Percentiles rank a stretch among this genome's conserved stretches.
Conservation (phyloP, 2,797 vertebrate genomes). For the Taenioides sp. region DNA sequence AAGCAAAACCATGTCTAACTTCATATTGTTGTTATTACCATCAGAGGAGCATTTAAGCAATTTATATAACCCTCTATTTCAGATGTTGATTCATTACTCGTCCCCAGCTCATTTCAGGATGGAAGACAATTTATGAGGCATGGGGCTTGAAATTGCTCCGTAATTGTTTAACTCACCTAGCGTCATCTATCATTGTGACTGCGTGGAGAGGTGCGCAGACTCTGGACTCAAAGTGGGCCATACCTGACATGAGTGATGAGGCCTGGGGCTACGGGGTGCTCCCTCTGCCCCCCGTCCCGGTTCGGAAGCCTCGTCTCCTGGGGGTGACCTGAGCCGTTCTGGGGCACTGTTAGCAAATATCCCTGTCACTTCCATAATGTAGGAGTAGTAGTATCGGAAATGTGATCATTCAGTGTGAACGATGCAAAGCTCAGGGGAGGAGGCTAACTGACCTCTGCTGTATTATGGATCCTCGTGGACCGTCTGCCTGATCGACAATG, state of each 20-base stretch:
- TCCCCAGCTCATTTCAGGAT: slow-evolving; percentile 44
- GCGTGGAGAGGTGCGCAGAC: slow-evolving; percentile 38
- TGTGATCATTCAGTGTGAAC: slow-evolving; percentile 44
- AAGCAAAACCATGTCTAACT: slow-evolving; percentile 9
- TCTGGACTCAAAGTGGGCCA: slow-evolving; percentile 61
- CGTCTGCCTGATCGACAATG: slow-evolving; percentile 47
- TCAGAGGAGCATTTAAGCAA: slow-evolving; percentile 21
- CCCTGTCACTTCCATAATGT: slow-evolving; percentile 51
- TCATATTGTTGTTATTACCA: slow-evolving; percentile 36
- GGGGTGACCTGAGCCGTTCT: slow-evolving; percentile 32
- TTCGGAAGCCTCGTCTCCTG: slow-evolving; percentile 10
- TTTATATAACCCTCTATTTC: slow-evolving; percentile 36
- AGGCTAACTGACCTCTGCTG: slow-evolving; percentile 5
- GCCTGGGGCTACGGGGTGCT: slow-evolving; percentile 39
- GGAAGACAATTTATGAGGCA: slow-evolving; percentile 54
- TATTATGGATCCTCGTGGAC: slow-evolving; percentile 28
- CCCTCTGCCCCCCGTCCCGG: slow-evolving; percentile 22
- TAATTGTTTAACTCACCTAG: slow-evolving; percentile 74
- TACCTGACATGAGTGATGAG: slow-evolving; percentile 69
- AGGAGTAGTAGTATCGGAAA: slow-evolving; percentile 25
- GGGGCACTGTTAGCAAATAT: slow-evolving; percentile 45
- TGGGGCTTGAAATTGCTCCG: slow-evolving; percentile 57
- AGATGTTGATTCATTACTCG: slow-evolving; percentile 54
- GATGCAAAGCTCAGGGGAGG: slow-evolving; percentile 26
- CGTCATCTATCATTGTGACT: slow-evolving; percentile 73